Evolutionary conservation across 2,797 vertebrate species (phyloP), one percentile per base, ranked within the genome.

Genomic region (Gouania willdenowi): DNA sequence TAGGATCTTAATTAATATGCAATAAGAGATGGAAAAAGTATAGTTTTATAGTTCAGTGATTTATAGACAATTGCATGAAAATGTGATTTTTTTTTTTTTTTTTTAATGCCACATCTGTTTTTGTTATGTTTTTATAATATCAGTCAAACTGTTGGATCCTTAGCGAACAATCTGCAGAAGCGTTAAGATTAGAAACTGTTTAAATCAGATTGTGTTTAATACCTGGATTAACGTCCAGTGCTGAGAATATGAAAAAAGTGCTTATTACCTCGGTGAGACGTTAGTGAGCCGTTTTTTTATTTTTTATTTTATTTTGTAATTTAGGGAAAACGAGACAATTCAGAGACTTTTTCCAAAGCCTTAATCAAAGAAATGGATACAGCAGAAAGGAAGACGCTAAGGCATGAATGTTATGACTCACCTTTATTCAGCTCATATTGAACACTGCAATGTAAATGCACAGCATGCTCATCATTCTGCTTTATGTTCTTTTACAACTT

Each of bases 1-100:
- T 25, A 34, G 24, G 44, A n/a, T n/a, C 33, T 18, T 46, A 41
- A 28, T 44, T 21, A 67, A 51, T 36, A 73, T 51, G 79, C 75
- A 79, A 79, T 81, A 82, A 81, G 60, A 63, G 21, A 39, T 55
- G 43, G 51, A 41, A 57, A 41, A 57, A 6, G 66, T 78, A 69
- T 71, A 75, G 67, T 79, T 81, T 79, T 83, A 23, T 83, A 77
- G 54, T 26, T 26, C 27, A 49, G 3, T 50, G n/a, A 56, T 42
- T 16, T 57, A 56, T 17, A 23, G 54, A 47, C 26, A 36, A 19
- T 35, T 24, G 53, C 45, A 41, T 57, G 33, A 45, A 18, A 52
- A 44, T 22, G 50, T 63, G 13, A 21, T 37, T 59, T 28, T 15
- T 42, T 31, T 51, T 10, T 10, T 47, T 56, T 57, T 52, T n/a